Base-by-base conservation (phyloP, 2,113 vertebrate species). In the Rhegmatorhina hoffmannsi region DNA sequence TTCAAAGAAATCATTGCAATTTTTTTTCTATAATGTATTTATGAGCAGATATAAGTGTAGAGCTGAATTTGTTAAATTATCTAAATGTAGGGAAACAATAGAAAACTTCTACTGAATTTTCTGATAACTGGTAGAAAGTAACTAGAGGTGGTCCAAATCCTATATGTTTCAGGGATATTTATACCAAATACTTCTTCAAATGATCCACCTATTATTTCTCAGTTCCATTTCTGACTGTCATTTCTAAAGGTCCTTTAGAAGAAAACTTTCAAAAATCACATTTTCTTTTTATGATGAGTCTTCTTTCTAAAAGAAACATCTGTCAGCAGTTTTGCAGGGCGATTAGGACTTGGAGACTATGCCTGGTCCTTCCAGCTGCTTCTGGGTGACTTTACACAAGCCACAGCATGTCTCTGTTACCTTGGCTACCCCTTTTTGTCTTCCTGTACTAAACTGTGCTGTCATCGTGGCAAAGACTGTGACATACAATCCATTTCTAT, bases 391-490 rank as follows among this genome's bases (percentile, higher is more conserved):
- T 82, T 92, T 29, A 73, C 15, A 50, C 25, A 76, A 80, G 60
- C 31, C 67, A 36, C 78, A 89, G 82, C 43, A 52, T 21, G 47
- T 38, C 60, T 73, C 69, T 93, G 47, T 93, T 94, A 52, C 76
- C 56, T 74, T 79, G 75, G 80, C 64, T 89, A 82, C 84, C 36
- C 75, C 20, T 80, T 89, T 93, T 95, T 88, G 50, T 84, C 77
- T 78, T 94, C 38, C 29, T 21, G 40, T 68, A 60, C 47, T 75
- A 76, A 82, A 87, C 44, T 55, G n/a, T 72, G 55, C 58, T 84
- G 47, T 56, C 63, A 50, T 8, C 90, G 69, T 83, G 92, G 24
- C 82, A 73, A 62, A 46, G 46, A n/a, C 67, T 82, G 53, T 74
- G 85, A 24, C 70, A 63, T 20, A 63, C 63, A 77, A 52, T 59